Conservation (phyloP, 2,888 invertebrate species). For the Diloba caeruleocephala region DNA sequence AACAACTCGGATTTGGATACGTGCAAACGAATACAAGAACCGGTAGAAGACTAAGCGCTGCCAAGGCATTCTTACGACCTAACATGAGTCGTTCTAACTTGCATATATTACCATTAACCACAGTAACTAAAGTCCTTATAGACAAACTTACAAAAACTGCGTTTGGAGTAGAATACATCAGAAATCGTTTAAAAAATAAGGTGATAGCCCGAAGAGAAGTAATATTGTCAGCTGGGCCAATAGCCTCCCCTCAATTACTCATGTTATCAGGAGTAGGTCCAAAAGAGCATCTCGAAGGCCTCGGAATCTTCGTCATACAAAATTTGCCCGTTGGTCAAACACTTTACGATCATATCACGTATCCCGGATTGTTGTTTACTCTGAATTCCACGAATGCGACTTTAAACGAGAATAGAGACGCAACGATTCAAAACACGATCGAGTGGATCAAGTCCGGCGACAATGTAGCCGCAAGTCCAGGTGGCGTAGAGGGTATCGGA, state of each 20-base stretch:
- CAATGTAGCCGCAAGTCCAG: constrained; percentile 85
- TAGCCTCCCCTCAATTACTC: constrained; percentile 94
- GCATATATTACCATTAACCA: constrained; percentile 86
- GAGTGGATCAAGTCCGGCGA: constrained; percentile 73
- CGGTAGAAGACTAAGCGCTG: constrained; percentile 89
- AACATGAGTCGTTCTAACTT: constrained; percentile 87
- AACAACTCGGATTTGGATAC: constrained; percentile 88
- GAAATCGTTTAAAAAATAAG: constrained; percentile 73
- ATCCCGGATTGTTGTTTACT: constrained; percentile 91
- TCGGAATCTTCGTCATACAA: constrained; percentile 87
- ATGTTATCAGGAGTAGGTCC: constrained; percentile 94
- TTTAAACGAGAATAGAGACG: constrained; percentile 65
- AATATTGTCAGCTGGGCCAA: constrained; percentile 93
- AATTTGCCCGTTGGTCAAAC: constrained; percentile 91
- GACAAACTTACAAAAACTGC: constrained; percentile 81
- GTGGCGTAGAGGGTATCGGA: constrained; percentile 90
- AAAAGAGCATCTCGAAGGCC: constrained; percentile 84
- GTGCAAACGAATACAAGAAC: constrained; percentile 89
- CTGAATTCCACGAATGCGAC: constrained; percentile 73
- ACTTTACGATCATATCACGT: constrained; percentile 90
- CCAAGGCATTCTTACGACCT: constrained; percentile 89
- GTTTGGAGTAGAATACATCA: constrained; percentile 87
- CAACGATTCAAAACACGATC: constrained; percentile 57
- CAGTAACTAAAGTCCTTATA: constrained; percentile 88
- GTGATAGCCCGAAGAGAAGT: constrained; percentile 91